Base-by-base conservation (phyloP, 2,113 vertebrate species). In the Pelvicachromis taeniatus region DNA sequence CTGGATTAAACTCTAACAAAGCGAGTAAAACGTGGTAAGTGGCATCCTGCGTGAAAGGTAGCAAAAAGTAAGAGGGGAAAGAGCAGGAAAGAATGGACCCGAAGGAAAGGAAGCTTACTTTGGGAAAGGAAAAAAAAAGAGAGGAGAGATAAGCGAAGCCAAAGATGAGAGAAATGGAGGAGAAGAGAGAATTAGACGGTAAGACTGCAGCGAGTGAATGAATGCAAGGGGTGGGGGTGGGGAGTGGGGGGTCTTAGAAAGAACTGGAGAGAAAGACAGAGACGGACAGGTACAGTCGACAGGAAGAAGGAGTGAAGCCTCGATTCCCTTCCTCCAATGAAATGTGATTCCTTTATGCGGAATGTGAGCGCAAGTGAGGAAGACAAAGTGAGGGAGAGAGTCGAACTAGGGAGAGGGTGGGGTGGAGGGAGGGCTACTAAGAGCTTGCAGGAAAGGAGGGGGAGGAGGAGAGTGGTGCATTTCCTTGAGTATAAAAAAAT, bases 341-440 rank as follows among this genome's bases (percentile, higher is more conserved):
- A 95, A 95, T 94, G 93, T 95, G 93, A 93, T 88, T 95, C 91
- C 92, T 94, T 94, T 92, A 95, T 96, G 95, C 93, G 85, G 92
- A 94, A 89, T 85, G 91, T 88, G 88, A 94, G 91, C 82, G 89
- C 26, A 73, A 90, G 81, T 50, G 52, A 85, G 82, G 73, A 68
- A 73, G 78, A 81, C 78, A 86, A 70, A 63, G 81, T 23, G 81
- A 88, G 79, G 23, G 31, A 77, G 81, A 14, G 65, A 63, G 73
- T 31, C 50, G 65, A 83, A 45, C 84, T 70, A 85, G 52, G 50
- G 42, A 84, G 82, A 53, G 40, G 75, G 83, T 1, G 17, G 58
- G 17, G 29, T 31, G 58, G 56, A 0, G 58, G 75, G 90, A 85
- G 82, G 89, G 75, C 90, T 59, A 31, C 70, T 38, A 81, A 92